A percentile compares a stretch with the other conserved stretches of the same genome.
Evolutionary conservation across 2,113 vertebrate genomes (phyloP).

Genomic region (rabbit (Oryctolagus cuniculus)): mOryCun1.1 NC_091443.1:51449501-51450000

Average conservation of each 20-base stretch:
- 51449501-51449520: neutral
- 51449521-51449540: neutral
- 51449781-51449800: neutral
- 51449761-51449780: neutral
- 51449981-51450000: neutral
- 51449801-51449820: neutral
- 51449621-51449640: neutral
- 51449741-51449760: neutral
- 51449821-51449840: slow-evolving; percentile 11
- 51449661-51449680: neutral
- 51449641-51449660: neutral
- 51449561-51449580: neutral
- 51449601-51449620: neutral
- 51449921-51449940: neutral
- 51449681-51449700: neutral
- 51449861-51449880: neutral
- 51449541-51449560: neutral
- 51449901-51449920: neutral
- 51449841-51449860: neutral
- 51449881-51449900: neutral
- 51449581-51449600: neutral
- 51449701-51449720: neutral
- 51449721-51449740: slow-evolving; percentile 10
- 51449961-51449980: neutral
- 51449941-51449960: neutral